Evolutionary conservation across 2,113 vertebrate species (phyloP).

Genomic region (Sinocyclocheilus rhinocerous): DNA sequence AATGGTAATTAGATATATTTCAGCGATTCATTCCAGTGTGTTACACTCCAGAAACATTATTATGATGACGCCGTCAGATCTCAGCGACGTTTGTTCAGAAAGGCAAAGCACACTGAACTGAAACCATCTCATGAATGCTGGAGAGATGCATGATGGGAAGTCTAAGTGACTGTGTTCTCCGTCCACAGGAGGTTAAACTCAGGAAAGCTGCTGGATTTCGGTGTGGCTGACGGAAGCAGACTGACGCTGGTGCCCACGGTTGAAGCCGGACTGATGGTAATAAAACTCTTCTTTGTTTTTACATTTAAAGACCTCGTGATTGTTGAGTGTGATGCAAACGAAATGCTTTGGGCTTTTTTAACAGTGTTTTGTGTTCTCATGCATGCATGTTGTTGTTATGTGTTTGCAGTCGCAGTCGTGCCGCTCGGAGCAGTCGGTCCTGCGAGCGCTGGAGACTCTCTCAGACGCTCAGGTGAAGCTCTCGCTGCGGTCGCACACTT

Average conservation of each 20-base stretch:
- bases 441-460: constrained; percentile 85
- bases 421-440: constrained; percentile 79
- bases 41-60: too few species aligned
- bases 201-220: constrained; percentile 84
- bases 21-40: too few species aligned
- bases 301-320: too few species aligned
- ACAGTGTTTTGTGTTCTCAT: too few species aligned
- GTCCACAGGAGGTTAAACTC: constrained; percentile 82
- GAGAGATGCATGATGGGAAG: too few species aligned
- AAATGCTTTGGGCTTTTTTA: too few species aligned
- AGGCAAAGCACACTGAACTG: too few species aligned
- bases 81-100: too few species aligned
- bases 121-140: too few species aligned
- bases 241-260: constrained; percentile 89
- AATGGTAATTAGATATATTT: too few species aligned
- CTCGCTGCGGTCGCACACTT: constrained; percentile 3
- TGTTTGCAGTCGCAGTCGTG: constrained; percentile 72
- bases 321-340: too few species aligned
- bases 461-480: constrained; percentile 84
- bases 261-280: constrained; percentile 88
- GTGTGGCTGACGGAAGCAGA: constrained; percentile 87
- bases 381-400: not conserved
- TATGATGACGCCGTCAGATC: too few species aligned
- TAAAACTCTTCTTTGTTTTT: constrained; percentile 51
- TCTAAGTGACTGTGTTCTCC: not conserved